Conservation (phyloP, 35 echinoderm and acorn worm genomes). For the Patiria miniata region DNA sequence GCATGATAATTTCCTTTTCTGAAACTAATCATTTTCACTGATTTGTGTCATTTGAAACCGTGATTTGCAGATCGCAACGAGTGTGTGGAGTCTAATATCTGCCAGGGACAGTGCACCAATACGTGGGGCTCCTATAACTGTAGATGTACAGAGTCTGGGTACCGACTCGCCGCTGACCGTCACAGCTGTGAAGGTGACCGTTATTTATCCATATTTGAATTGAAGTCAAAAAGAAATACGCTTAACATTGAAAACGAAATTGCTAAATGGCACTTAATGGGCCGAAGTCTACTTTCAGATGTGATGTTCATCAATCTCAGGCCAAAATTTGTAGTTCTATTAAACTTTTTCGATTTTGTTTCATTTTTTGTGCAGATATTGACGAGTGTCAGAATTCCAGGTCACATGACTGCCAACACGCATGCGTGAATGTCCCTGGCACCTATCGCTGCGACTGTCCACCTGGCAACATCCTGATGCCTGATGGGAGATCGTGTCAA, state of each 20-base stretch:
- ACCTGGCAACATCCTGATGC: neutral
- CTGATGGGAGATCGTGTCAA: neutral
- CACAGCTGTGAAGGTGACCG: neutral
- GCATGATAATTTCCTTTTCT: too few species aligned
- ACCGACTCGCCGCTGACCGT: neutral
- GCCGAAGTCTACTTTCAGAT: too few species aligned
- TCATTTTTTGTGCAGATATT: slow-evolving; percentile 32
- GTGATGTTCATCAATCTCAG: too few species aligned
- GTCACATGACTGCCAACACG: neutral
- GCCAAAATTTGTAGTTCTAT: too few species aligned
- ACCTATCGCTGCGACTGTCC: neutral
- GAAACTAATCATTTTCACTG: neutral
- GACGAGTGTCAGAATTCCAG: neutral
- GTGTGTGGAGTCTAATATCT: neutral
- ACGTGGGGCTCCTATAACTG: neutral
- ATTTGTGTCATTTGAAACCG: neutral
- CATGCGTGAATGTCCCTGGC: slow-evolving; percentile 1
- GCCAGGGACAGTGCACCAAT: neutral
- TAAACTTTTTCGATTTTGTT: too few species aligned
- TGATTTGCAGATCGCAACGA: neutral
- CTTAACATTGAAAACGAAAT: too few species aligned
- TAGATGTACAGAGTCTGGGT: neutral
- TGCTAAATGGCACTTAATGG: too few species aligned
- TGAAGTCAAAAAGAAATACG: too few species aligned
- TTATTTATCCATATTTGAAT: too few species aligned